These are phyloP conservation scores for Acrossocheilus wenchowensis DNA, from an alignment of 2,797 vertebrate genomes.

Conservation along the genomic window DNA sequence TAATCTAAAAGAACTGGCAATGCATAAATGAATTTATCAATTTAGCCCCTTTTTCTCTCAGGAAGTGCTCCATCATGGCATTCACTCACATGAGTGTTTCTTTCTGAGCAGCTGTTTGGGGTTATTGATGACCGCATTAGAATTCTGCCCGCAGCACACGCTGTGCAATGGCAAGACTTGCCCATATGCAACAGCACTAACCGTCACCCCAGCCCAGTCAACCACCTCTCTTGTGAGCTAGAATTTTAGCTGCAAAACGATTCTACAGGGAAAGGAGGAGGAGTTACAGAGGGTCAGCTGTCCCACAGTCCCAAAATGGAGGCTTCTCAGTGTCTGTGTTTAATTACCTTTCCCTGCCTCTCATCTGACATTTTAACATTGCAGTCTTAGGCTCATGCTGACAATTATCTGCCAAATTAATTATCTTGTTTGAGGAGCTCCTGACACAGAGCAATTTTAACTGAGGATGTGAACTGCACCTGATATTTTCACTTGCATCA, in stretches of 20 bases:
- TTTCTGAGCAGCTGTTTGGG: conserved; percentile 89
- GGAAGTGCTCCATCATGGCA: conserved; percentile 73
- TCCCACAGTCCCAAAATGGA: conserved; percentile 35
- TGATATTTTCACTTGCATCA: background rate
- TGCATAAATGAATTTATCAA: conserved; percentile 53
- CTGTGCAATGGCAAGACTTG: conserved; percentile 77
- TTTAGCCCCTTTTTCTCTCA: conserved; percentile 37
- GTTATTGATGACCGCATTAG: conserved; percentile 95
- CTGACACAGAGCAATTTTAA: conserved; percentile 1
- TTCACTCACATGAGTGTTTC: conserved; percentile 83
- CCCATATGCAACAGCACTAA: conserved; percentile 72
- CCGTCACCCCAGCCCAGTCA: conserved; percentile 65
- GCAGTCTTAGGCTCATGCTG: background rate
- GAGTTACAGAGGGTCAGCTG: conserved; percentile 54
- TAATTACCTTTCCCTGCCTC: conserved; percentile 31
- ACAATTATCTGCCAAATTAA: conserved; percentile 16
- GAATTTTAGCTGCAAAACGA: conserved; percentile 37
- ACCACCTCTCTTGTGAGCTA: conserved; percentile 60
- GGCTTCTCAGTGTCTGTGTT: conserved; percentile 18
- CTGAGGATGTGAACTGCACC: background rate
- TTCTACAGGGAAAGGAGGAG: conserved; percentile 46
- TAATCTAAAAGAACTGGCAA: conserved; percentile 43
- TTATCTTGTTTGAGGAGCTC: conserved; percentile 7
- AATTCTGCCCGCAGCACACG: conserved; percentile 81
- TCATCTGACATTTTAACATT: conserved; percentile 30